A percentile compares a stretch with the other conserved stretches of the same genome.
These are phyloP conservation scores for Wasmannia auropunctata DNA, from an alignment of 1,140 invertebrate species.

Conservation along the genomic window DNA sequence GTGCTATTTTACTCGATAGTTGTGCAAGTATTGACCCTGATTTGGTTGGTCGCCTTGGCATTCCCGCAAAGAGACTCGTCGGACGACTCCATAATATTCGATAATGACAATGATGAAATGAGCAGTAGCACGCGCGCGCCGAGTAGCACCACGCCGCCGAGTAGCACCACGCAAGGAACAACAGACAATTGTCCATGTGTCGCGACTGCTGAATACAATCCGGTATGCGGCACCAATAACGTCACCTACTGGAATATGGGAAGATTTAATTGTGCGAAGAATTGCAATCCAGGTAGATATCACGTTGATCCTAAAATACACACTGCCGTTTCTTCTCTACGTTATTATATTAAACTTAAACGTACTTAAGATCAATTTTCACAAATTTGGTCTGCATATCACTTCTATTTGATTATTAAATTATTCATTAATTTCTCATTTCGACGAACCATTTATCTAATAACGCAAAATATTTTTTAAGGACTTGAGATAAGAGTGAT, in stretches of 20 bases:
- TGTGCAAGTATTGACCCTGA: constrained; percentile 30
- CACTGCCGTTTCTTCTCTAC: background rate
- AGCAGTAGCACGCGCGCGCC: background rate
- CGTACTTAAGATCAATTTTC: background rate
- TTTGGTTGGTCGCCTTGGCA: constrained; percentile 53
- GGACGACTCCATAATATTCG: background rate
- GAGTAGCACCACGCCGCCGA: background rate
- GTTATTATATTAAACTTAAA: constrained; percentile 4
- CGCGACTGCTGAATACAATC: constrained; percentile 58
- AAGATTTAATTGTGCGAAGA: constrained; percentile 49
- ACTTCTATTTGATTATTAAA: background rate
- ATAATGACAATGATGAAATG: background rate
- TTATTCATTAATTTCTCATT: background rate
- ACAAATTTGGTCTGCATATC: background rate
- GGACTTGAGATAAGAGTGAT: constrained; percentile 8
- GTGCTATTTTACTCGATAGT: background rate
- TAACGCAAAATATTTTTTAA: constrained; percentile 22
- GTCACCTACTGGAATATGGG: constrained; percentile 55
- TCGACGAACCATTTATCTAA: background rate
- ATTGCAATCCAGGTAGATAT: constrained; percentile 41
- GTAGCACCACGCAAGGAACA: background rate
- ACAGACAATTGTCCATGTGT: constrained; percentile 9
- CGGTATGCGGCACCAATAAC: constrained; percentile 45
- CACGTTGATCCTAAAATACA: background rate
- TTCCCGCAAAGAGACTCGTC: constrained; percentile 36